These are phyloP conservation scores for Thunnus maccoyii DNA, from an alignment of 2,113 vertebrate species.

Conservation along the genomic window DNA sequence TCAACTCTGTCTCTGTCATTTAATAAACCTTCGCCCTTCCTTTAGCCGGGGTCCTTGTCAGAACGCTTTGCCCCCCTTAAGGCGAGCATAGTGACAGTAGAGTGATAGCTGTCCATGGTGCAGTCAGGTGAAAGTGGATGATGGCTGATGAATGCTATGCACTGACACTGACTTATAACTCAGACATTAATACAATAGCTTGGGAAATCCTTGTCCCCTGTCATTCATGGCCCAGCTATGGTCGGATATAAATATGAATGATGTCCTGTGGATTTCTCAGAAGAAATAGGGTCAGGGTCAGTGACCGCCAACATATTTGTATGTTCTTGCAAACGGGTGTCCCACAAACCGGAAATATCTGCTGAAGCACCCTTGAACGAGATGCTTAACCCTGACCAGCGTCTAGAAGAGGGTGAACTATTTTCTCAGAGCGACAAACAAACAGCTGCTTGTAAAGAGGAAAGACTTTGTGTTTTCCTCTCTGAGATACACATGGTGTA, in stretches of 20 bases:
- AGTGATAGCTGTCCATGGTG: conserved; percentile 28
- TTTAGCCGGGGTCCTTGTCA: conserved; percentile 26
- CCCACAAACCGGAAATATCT: neutral
- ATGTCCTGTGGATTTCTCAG: conserved; percentile 47
- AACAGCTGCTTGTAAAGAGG: neutral
- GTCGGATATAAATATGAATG: conserved; percentile 45
- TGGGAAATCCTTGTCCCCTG: conserved; percentile 52
- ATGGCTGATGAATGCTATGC: conserved; percentile 39
- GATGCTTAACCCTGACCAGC: conserved; percentile 31
- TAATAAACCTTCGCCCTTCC: conserved; percentile 67
- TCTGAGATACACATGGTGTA: neutral
- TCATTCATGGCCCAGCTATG: conserved; percentile 25
- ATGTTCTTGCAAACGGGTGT: conserved; percentile 14
- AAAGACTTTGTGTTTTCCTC: neutral
- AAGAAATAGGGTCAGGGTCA: conserved; percentile 55
- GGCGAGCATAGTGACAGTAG: conserved; percentile 26
- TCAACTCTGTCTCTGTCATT: conserved; percentile 45
- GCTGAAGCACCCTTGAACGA: conserved; percentile 36
- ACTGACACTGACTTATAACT: conserved; percentile 46
- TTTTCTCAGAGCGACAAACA: neutral
- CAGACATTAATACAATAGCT: conserved; percentile 46
- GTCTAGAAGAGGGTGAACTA: conserved; percentile 10
- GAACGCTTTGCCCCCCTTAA: conserved; percentile 27
- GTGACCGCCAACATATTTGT: neutral
- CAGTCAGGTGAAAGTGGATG: conserved; percentile 44